Evolutionary conservation across 2,797 vertebrate species (phyloP).

Genomic region (Lithobates sylvaticus): DNA sequence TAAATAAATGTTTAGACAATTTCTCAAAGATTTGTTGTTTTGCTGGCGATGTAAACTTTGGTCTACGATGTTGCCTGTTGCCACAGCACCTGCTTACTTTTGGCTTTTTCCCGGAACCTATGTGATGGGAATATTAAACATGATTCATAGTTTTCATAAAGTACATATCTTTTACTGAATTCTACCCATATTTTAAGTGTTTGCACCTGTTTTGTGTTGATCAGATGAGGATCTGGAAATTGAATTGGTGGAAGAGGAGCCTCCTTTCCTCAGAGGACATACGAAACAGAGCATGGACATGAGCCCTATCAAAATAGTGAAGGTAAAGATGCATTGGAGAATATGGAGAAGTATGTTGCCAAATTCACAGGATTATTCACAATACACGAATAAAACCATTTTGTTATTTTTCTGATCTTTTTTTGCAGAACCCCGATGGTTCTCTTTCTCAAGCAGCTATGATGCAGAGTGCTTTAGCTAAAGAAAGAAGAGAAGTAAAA

Average conservation of each 20-base stretch:
- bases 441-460: constrained; percentile 97
- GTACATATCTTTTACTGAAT: too few relatives aligned
- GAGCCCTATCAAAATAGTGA: constrained; percentile 98
- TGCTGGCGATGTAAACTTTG: too few relatives aligned
- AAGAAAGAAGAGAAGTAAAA: constrained; percentile 94
- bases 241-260: constrained; percentile 96
- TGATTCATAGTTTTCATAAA: too few relatives aligned
- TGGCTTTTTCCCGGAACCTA: too few relatives aligned
- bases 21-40: too few relatives aligned
- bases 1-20: too few relatives aligned
- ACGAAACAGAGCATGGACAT: constrained; percentile 99
- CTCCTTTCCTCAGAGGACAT: constrained; percentile 94
- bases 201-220: not conserved
- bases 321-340: constrained; percentile 74
- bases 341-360: not conserved
- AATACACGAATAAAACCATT: not conserved
- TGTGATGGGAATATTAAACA: too few relatives aligned
- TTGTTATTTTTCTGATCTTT: not conserved
- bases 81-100: too few relatives aligned
- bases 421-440: constrained; percentile 92
- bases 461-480: constrained; percentile 98
- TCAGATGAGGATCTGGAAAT: constrained; percentile 98
- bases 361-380: not conserved
- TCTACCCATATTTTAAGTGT: not conserved
- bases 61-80: too few relatives aligned